phyloP scores from a whole-genome alignment of 2,888 invertebrate genomes.

The Ormyrus rosae region DNA sequence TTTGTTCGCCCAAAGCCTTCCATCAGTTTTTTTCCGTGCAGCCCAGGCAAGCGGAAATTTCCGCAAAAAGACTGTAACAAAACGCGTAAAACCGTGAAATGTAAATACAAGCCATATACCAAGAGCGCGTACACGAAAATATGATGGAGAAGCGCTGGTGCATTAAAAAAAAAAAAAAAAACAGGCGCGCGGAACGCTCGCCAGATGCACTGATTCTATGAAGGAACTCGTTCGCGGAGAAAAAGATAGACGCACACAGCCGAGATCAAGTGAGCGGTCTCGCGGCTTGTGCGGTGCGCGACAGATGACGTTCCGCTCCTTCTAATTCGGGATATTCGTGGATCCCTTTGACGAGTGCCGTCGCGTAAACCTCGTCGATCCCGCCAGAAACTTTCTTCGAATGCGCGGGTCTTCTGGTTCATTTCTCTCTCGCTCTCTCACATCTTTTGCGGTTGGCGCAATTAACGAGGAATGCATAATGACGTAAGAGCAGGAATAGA shows the following conservation, averaged over 20 bases:
- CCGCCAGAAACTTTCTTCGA: constrained; percentile 45
- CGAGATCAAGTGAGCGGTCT: constrained; percentile 20
- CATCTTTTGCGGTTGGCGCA: background rate
- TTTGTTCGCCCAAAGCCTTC: background rate
- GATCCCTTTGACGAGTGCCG: constrained; percentile 50
- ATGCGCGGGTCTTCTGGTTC: constrained; percentile 26
- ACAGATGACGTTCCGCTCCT: constrained; percentile 53
- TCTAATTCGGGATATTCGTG: constrained; percentile 57
- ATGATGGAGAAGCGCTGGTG: constrained; percentile 18
- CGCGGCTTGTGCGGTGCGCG: constrained; percentile 24
- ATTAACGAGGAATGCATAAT: constrained; percentile 42
- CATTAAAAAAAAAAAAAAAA: constrained; percentile 10
- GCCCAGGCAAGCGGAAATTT: too few relatives aligned
- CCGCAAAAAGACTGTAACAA: background rate
- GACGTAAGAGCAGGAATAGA: constrained; percentile 37
- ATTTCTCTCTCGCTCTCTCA: background rate
- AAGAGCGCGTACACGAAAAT: constrained; percentile 13
- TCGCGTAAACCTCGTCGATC: background rate
- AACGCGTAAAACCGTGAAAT: background rate
- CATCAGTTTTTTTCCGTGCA: background rate
- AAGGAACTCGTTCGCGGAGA: constrained; percentile 35
- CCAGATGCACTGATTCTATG: constrained; percentile 57
- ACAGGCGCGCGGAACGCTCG: constrained; percentile 38
- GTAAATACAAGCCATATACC: background rate
- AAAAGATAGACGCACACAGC: constrained; percentile 6